Percentiles rank a stretch among this genome's conserved stretches.
phyloP scores from a whole-genome alignment of 2,797 vertebrate genomes.

The Acipenser ruthenus region DNA sequence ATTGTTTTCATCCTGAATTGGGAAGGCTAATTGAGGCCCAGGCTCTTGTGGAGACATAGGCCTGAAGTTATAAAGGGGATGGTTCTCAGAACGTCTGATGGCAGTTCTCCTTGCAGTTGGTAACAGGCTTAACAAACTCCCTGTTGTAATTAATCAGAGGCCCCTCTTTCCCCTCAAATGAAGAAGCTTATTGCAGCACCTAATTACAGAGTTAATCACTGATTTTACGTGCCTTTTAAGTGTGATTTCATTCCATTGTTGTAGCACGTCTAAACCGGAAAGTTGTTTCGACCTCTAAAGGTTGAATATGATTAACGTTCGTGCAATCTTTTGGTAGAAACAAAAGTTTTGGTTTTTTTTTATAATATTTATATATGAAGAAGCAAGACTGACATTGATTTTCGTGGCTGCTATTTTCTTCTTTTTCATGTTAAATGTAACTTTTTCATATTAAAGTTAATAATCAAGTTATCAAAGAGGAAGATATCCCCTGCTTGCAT shows the following conservation, averaged over 20 bases:
- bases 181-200: conserved; percentile 50
- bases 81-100: conserved; percentile 43
- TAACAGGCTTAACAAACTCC: conserved; percentile 37
- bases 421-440: neutral
- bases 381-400: conserved; percentile 25
- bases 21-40: conserved; percentile 49
- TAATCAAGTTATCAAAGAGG: no score
- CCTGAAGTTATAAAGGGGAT: conserved; percentile 23
- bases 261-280: conserved; percentile 29
- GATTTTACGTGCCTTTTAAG: conserved; percentile 44
- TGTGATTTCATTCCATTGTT: conserved; percentile 34
- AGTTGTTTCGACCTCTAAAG: conserved; percentile 45
- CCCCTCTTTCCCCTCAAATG: conserved; percentile 40
- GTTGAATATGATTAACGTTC: conserved; percentile 45
- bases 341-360: conserved; percentile 24
- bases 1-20: conserved; percentile 58
- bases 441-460: neutral
- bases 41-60: conserved; percentile 28
- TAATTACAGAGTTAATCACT: conserved; percentile 56
- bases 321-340: conserved; percentile 17
- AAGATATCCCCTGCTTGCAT: no score
- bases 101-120: conserved; percentile 41
- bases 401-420: neutral
- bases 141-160: conserved; percentile 52
- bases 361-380: conserved; percentile 40